Evolutionary conservation across 2,888 invertebrate genomes (phyloP).

Genomic region (Odontothrips loti): DNA sequence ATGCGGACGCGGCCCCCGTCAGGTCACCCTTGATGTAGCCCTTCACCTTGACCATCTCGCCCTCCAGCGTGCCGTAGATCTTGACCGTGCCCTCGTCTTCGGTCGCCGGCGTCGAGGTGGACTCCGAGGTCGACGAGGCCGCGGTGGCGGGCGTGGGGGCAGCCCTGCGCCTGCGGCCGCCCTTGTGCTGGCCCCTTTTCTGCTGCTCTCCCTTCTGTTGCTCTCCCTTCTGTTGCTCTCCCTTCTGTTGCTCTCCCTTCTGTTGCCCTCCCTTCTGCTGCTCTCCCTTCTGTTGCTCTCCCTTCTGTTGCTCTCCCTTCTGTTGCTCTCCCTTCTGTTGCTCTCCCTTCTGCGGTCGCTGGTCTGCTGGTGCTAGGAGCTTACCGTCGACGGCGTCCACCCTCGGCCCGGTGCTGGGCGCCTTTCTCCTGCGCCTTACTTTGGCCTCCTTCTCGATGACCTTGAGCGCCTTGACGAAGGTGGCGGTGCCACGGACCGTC

Average conservation of each 20-base stretch:
- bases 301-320: not conserved
- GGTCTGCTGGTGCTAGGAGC: not conserved
- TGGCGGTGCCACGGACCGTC: slow-evolving; percentile 4
- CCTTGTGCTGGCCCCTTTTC: not conserved
- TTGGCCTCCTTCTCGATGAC: not conserved
- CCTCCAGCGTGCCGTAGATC: slow-evolving; percentile 17
- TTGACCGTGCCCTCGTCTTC: slow-evolving; percentile 4
- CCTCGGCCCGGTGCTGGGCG: not conserved
- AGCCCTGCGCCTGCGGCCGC: not conserved
- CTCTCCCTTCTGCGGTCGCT: not conserved
- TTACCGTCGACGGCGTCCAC: slow-evolving; percentile 11
- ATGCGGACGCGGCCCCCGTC: slow-evolving; percentile 8
- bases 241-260: not conserved
- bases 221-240: not conserved
- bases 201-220: not conserved
- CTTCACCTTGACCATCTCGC: slow-evolving; percentile 21
- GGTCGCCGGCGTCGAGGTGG: not conserved
- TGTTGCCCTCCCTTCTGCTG: not conserved
- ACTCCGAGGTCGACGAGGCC: not conserved
- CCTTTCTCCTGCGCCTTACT: not conserved
- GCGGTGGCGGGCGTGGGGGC: not conserved
- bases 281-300: not conserved
- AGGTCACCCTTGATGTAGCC: slow-evolving; percentile 22
- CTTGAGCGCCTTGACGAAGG: slow-evolving; percentile 22
- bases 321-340: not conserved